Evolutionary conservation across 2,888 invertebrate species (phyloP).

Genomic region (Melanchra persicariae): DNA sequence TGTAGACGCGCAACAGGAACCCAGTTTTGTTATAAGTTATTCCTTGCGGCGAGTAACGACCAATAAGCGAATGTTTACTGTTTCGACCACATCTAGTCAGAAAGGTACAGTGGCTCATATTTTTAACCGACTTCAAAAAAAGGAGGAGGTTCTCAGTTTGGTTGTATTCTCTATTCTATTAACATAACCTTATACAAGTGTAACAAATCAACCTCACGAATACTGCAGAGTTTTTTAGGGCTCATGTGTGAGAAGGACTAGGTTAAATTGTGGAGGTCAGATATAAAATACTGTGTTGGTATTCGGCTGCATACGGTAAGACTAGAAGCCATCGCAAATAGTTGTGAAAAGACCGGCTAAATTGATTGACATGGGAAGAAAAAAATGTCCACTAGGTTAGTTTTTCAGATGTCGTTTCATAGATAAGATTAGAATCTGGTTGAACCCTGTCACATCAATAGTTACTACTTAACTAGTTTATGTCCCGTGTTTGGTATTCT

Average conservation of each 20-base stretch:
- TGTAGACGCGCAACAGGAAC: constrained; percentile 75
- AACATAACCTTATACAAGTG: not conserved
- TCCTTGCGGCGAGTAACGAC: constrained; percentile 63
- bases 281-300: no score
- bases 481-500: no score
- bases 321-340: not conserved
- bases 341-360: not conserved
- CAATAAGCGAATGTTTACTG: constrained; percentile 73
- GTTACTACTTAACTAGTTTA: no score
- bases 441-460: no score
- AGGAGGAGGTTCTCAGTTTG: no score
- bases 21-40: constrained; percentile 80
- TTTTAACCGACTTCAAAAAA: no score
- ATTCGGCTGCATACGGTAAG: not conserved
- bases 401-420: not conserved
- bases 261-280: no score
- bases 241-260: no score
- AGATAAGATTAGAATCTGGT: not conserved
- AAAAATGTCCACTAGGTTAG: not conserved
- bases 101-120: constrained; percentile 66
- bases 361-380: not conserved
- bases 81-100: constrained; percentile 76
- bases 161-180: no score
- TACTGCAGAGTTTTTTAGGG: not conserved
- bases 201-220: not conserved